Evolutionary conservation across 2,888 invertebrate species (phyloP), one percentile per base, ranked within the genome.

Genomic region (Eilema sororculum): DNA sequence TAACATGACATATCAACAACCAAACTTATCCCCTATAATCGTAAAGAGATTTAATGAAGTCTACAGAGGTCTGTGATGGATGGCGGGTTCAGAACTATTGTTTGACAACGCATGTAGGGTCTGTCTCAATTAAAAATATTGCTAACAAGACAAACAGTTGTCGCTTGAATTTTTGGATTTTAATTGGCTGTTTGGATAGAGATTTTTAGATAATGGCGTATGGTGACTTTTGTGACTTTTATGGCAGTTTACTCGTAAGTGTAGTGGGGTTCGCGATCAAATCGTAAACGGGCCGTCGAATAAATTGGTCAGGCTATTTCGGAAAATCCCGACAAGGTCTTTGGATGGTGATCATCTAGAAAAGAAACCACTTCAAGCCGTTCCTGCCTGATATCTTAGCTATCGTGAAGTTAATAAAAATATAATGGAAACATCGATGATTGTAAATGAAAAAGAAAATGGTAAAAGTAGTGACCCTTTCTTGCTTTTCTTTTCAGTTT

Each of bases 61-160:
- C 25, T 67, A 68, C 52, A 74, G 52, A 79, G 90, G 70, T 87
- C 91, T 77, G 63, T 25, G 9, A 58, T 78, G 74, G 76, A 80
- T 73, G 90, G 89, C 91, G 69, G 74, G 70, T 68, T 74, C 66
- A 82, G 41, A 90, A 93, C 93, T 92, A 93, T 91, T 93, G 91
- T 94, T 91, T 90, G 92, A 83, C 85, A 84, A 83, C 87, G 85
- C 80, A 89, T 88, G 85, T 83, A 85, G 91, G 91, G 93, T 89
- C 86, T 91, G 89, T 88, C 90, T 90, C 94, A 95, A 95, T 95
- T 95, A 94, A 95, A 94, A 94, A 93, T 93, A 93, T 91, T 88
- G 90, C 93, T 87, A 89, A 93, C 94, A 94, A 89, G 89, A 88
- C 92, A 94, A 94, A 94, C 95, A 95, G 89, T 94, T 94, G 94